Evolutionary conservation across 2,888 invertebrate genomes (phyloP).

Genomic region (Caenorhabditis sp.): DNA sequence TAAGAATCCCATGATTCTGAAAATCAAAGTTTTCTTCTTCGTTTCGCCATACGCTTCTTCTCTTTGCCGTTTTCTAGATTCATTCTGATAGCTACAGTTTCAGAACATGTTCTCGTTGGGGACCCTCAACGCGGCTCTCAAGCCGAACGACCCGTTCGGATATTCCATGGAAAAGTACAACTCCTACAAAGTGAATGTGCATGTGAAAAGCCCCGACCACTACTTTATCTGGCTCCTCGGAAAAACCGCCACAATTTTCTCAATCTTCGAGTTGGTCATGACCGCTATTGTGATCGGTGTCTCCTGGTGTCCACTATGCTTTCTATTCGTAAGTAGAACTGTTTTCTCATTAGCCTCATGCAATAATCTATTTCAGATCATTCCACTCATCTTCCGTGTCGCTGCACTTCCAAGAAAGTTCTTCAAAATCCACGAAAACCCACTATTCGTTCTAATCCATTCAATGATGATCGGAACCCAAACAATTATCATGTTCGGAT

Average conservation of each 20-base stretch:
- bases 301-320: not conserved
- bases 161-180: not conserved
- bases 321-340: slow-evolving; percentile 24
- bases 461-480: slow-evolving; percentile 1
- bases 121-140: slow-evolving; percentile 11
- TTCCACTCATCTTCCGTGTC: slow-evolving; percentile 20
- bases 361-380: slow-evolving; percentile 1
- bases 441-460: slow-evolving; percentile 2
- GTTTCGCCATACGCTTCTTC: no score
- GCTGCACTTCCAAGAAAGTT: slow-evolving; percentile 4
- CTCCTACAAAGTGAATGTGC: not conserved
- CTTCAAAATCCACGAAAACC: not conserved
- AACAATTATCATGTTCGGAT: not conserved
- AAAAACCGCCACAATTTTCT: not conserved
- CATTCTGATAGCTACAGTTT: not conserved
- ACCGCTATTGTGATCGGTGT: not conserved
- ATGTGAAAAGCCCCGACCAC: slow-evolving; percentile 12
- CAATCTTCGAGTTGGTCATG: slow-evolving; percentile 13
- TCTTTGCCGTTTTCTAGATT: no score
- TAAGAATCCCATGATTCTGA: not conserved
- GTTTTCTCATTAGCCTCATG: not conserved
- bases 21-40: no score
- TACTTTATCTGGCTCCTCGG: not conserved
- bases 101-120: not conserved
- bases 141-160: not conserved